phyloP scores from a whole-genome alignment of 2,888 invertebrate genomes.

The Pristionchus entomophagus region DNA sequence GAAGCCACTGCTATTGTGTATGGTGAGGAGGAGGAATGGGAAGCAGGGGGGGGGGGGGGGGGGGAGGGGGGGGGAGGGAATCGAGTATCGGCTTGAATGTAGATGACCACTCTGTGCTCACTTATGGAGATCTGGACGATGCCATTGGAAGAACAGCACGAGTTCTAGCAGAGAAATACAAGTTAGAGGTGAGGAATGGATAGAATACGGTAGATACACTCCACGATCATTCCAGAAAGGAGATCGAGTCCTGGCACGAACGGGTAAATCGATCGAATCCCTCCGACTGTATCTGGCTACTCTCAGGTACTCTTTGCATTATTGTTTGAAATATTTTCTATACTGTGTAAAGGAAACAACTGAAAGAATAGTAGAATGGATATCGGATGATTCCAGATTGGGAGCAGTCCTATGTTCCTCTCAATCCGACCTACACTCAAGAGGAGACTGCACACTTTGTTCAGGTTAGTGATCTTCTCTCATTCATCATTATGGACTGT shows the following conservation, averaged over 20 bases:
- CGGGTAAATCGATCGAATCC: conserved; percentile 68
- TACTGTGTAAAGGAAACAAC: neutral
- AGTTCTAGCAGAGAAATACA: conserved; percentile 63
- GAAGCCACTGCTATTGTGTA: conserved; percentile 17
- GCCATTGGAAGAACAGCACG: conserved; percentile 67
- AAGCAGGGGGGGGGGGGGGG: neutral
- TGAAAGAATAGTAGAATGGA: neutral
- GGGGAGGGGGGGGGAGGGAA: neutral
- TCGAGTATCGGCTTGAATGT: conserved; percentile 41
- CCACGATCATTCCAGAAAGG: conserved; percentile 66
- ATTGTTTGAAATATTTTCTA: no score
- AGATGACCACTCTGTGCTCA: conserved; percentile 54
- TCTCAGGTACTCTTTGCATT: conserved; percentile 52
- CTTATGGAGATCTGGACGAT: conserved; percentile 68
- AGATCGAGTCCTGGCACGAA: conserved; percentile 71
- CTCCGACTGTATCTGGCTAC: conserved; percentile 73
- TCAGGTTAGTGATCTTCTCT: conserved; percentile 59
- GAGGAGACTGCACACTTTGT: conserved; percentile 74
- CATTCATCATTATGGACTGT: no score
- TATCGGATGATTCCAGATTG: conserved; percentile 48
- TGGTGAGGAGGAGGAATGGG: neutral
- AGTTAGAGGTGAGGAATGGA: conserved; percentile 54
- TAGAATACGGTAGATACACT: neutral
- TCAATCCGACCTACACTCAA: conserved; percentile 73
- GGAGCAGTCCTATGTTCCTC: conserved; percentile 72